A percentile compares a stretch with the other conserved stretches of the same genome.
These are phyloP conservation scores for Syngnathus rostellatus DNA, from an alignment of 2,797 vertebrate species.

Conservation along the genomic window DNA sequence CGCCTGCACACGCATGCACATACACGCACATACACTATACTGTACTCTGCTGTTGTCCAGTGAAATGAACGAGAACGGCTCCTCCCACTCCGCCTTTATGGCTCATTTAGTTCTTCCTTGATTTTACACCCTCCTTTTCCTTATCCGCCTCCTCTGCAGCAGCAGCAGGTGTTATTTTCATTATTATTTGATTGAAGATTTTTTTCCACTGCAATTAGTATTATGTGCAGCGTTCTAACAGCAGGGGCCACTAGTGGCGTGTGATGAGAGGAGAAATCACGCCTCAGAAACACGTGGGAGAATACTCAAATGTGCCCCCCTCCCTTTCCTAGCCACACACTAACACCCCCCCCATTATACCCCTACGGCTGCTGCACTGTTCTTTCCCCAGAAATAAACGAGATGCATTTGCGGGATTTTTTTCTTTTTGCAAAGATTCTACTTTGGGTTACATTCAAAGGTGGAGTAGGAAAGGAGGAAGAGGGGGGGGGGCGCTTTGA, in stretches of 20 bases:
- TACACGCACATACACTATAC: slow-evolving; percentile 1
- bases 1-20: neutral
- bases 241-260: slow-evolving; percentile 34
- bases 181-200: slow-evolving; percentile 42
- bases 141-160: slow-evolving; percentile 15
- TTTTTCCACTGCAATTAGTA: slow-evolving; percentile 51
- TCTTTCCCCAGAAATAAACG: slow-evolving; percentile 8
- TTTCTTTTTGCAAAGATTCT: neutral
- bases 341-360: neutral
- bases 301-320: slow-evolving; percentile 60
- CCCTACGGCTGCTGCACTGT: slow-evolving; percentile 24
- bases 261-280: slow-evolving; percentile 58
- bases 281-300: slow-evolving; percentile 70
- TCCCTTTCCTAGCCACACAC: slow-evolving; percentile 18
- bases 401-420: neutral
- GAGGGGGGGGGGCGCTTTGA: slow-evolving; percentile 47
- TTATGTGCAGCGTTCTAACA: slow-evolving; percentile 28
- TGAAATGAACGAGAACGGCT: slow-evolving; percentile 45
- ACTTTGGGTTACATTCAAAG: neutral
- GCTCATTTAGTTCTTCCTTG: slow-evolving; percentile 7
- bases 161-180: slow-evolving; percentile 71
- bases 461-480: neutral
- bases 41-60: slow-evolving; percentile 19
- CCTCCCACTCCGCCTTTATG: slow-evolving; percentile 52
- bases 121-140: slow-evolving; percentile 19